Evolutionary conservation across 2,797 vertebrate genomes (phyloP).

Genomic region (Mus spretus): DNA sequence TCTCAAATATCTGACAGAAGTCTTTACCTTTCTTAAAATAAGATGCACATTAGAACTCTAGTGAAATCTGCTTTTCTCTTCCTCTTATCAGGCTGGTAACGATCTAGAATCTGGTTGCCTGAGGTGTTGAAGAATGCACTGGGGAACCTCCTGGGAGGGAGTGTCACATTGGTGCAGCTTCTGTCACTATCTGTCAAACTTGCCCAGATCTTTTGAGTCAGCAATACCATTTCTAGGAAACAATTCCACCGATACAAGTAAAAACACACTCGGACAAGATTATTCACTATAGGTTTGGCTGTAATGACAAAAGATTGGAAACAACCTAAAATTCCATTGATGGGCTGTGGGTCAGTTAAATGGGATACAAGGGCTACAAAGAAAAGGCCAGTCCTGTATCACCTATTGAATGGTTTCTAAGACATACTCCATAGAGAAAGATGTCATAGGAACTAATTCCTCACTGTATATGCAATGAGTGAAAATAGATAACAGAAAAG

Average conservation of each 20-base stretch:
- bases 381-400: slow-evolving; percentile 29
- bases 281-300: slow-evolving; percentile 76
- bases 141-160: not conserved
- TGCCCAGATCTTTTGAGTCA: slow-evolving; percentile 61
- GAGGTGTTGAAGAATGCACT: not conserved
- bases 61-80: not conserved
- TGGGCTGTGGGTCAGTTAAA: slow-evolving; percentile 47
- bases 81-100: slow-evolving; percentile 21
- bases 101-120: not conserved
- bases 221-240: slow-evolving; percentile 74
- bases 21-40: not conserved
- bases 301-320: slow-evolving; percentile 79
- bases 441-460: not conserved
- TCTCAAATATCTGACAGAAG: slow-evolving; percentile 1
- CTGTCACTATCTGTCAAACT: slow-evolving; percentile 57
- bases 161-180: not conserved
- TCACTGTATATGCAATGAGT: not conserved
- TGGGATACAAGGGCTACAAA: slow-evolving; percentile 12
- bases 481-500: slow-evolving; percentile 39
- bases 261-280: slow-evolving; percentile 66
- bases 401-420: not conserved
- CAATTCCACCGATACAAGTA: slow-evolving; percentile 46
- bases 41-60: slow-evolving; percentile 47
- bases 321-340: slow-evolving; percentile 79
- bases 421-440: not conserved